Evolutionary conservation across 2,113 vertebrate species (phyloP), one percentile per base, ranked within the genome.

Genomic region (Hystrix brachyura): DNA sequence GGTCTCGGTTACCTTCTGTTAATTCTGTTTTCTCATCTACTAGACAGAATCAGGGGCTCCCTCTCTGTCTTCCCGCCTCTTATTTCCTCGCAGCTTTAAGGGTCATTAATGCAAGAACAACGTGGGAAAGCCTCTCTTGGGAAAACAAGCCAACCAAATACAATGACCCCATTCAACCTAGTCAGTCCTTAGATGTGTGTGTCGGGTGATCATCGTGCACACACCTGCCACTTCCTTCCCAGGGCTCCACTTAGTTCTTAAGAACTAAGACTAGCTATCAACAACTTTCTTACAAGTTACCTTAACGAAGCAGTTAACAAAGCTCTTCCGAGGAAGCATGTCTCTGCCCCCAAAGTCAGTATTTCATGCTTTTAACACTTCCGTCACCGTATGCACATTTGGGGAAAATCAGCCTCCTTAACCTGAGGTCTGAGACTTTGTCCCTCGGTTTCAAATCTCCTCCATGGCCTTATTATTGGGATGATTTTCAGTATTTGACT

Each of bases 141-240:
- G 62, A 95, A 89, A 78, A 94, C 62, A 69, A 82, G 46, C 81
- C 48, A 95, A 29, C 53, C 43, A 29, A 82, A 69, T 10, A 1
- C 13, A 72, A 32, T 23, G 34, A 7, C 8, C 46, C 81, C 55
- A 53, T 15, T 6, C 71, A 51, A 79, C 3, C 29, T 10, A 23
- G 23, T 7, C 32, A 12, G 25, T 53, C 18, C 7, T 13, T 3
- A 38, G 60, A 32, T 0, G 13, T 14, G 29, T 29, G 74, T 51
- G 19, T 48, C 29, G 27, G 23, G 67, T 1, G 14, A 60, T 21
- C 43, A 7, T 48, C 21, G 27, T 3, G 38, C 23, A 27, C 4
- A 84, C 57, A 32, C 13, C n/a, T 10, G 27, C 8, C 48, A 69
- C 3, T 23, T 5, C n/a, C 79, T 55, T 78, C 32, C 3, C 23